phyloP scores from a whole-genome alignment of 2,113 vertebrate genomes.

The Cavia porcellus region DNA sequence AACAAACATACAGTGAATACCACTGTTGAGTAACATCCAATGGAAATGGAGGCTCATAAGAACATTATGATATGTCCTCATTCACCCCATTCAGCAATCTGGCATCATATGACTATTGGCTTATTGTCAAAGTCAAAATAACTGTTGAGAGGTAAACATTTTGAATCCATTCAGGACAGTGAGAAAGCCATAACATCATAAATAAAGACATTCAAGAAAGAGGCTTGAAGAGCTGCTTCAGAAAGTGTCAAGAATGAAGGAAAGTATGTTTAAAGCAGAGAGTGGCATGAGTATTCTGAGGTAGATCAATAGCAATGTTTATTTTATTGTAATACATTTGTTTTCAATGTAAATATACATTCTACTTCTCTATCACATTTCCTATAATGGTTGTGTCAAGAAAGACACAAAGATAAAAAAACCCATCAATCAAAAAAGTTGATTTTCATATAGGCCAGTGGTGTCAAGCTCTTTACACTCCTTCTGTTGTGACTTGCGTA shows the following conservation, averaged over 20 bases:
- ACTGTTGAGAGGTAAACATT: not conserved
- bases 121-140: not conserved
- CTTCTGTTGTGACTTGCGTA: not conserved
- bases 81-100: not conserved
- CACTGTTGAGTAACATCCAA: not conserved
- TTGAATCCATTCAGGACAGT: not conserved
- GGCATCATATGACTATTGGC: not conserved
- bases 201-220: not conserved
- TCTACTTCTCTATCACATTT: not conserved
- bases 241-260: not conserved
- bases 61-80: not conserved
- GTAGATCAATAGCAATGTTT: not conserved
- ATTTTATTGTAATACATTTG: not conserved
- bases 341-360: not conserved
- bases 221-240: not conserved
- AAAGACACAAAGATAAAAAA: constrained; percentile 47
- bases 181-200: not conserved
- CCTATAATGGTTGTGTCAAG: not conserved
- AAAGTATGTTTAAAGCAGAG: not conserved
- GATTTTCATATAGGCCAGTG: not conserved
- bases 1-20: not conserved
- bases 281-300: not conserved
- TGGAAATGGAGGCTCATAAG: not conserved
- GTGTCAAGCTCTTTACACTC: not conserved
- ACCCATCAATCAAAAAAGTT: not conserved